Conservation (phyloP, 2,113 vertebrate species). For the Blennius ocellaris region DNA sequence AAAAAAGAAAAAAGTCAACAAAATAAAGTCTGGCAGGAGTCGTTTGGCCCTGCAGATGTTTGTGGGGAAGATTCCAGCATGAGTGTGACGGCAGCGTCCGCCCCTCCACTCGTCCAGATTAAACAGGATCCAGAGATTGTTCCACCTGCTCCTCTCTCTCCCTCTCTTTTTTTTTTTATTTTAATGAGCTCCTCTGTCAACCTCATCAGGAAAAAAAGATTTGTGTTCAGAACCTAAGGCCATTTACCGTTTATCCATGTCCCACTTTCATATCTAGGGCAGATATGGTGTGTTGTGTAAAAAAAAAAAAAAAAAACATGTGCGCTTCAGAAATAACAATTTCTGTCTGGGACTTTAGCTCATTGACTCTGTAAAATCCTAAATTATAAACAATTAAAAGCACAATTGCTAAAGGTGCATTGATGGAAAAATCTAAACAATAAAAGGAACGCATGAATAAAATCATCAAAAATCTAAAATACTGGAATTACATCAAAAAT, state of each 20-base stretch:
- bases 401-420: neutral
- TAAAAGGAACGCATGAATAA: neutral
- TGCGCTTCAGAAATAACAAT: neutral
- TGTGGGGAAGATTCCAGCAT: conserved; percentile 15
- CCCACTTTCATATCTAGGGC: conserved; percentile 29
- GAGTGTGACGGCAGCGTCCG: conserved; percentile 29
- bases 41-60: conserved; percentile 50
- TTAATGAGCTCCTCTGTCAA: conserved; percentile 29
- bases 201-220: conserved; percentile 29
- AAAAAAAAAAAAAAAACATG: too few species aligned
- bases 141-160: conserved; percentile 11
- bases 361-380: neutral
- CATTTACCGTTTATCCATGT: neutral
- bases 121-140: conserved; percentile 35
- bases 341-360: neutral
- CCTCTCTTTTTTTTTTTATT: too few species aligned
- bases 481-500: too few species aligned
- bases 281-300: neutral
- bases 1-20: conserved; percentile 9
- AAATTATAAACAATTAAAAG: too few species aligned
- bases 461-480: neutral
- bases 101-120: conserved; percentile 18
- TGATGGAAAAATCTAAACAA: neutral
- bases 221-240: conserved; percentile 18
- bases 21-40: conserved; percentile 24